Evolutionary conservation across 2,888 invertebrate genomes (phyloP).

Genomic region (Amphimallon solstitiale): DNA sequence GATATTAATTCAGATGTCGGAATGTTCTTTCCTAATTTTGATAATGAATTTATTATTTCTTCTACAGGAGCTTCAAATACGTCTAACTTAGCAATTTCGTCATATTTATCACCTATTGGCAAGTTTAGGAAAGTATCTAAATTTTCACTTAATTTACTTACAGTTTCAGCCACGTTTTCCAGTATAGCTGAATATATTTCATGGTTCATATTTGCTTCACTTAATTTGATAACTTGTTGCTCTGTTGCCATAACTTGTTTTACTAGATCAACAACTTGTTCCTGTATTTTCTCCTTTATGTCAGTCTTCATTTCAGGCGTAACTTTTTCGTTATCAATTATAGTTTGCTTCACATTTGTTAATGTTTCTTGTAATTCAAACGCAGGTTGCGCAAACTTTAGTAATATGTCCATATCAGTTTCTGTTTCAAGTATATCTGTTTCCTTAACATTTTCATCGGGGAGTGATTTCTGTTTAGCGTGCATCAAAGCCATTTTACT

Average conservation of each 20-base stretch:
- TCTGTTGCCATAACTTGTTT: slow-evolving; percentile 56
- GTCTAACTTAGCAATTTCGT: slow-evolving; percentile 48
- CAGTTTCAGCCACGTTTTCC: slow-evolving; percentile 71
- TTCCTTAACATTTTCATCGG: slow-evolving; percentile 40
- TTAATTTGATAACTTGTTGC: slow-evolving; percentile 55
- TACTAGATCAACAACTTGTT: slow-evolving; percentile 54
- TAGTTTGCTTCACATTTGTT: slow-evolving; percentile 49
- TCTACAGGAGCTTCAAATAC: slow-evolving; percentile 55
- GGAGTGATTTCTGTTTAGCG: slow-evolving; percentile 36
- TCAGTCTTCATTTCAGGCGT: slow-evolving; percentile 49
- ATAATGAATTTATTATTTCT: slow-evolving; percentile 56
- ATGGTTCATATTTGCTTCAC: slow-evolving; percentile 56
- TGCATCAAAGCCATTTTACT: slow-evolving; percentile 45
- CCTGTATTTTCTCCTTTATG: slow-evolving; percentile 54
- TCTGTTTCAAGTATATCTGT: slow-evolving; percentile 50
- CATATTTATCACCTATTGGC: slow-evolving; percentile 48
- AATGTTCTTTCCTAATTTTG: slow-evolving; percentile 54
- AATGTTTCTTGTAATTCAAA: slow-evolving; percentile 63
- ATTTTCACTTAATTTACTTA: slow-evolving; percentile 71
- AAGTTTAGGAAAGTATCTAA: slow-evolving; percentile 61
- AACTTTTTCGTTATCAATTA: slow-evolving; percentile 48
- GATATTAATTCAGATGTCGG: slow-evolving; percentile 44
- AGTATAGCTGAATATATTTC: slow-evolving; percentile 68
- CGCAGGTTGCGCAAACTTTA: slow-evolving; percentile 61
- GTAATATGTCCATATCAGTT: slow-evolving; percentile 53